A percentile compares a stretch with the other conserved stretches of the same genome.
These are phyloP conservation scores for Nemapogon koenigi DNA, from an alignment of 2,888 invertebrate genomes.

Conservation along the genomic window DNA sequence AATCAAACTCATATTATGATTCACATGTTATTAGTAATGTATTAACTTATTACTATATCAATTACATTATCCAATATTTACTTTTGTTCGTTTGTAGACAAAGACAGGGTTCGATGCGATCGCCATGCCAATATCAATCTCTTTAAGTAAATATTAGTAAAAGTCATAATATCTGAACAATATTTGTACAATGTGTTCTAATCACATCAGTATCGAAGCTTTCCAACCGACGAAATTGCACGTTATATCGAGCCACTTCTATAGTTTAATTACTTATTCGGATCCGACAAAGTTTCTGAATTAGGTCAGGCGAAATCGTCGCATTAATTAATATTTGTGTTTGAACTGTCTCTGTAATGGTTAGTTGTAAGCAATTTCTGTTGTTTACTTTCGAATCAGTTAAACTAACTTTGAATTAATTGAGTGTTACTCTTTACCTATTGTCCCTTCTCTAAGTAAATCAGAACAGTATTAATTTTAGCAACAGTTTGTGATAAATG, in stretches of 20 bases:
- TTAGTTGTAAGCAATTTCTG: conserved; percentile 43
- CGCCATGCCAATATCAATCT: too few relatives aligned
- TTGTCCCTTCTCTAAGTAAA: too few relatives aligned
- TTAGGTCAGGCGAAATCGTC: conserved; percentile 53
- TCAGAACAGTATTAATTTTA: too few relatives aligned
- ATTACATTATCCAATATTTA: too few relatives aligned
- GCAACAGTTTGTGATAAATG: too few relatives aligned
- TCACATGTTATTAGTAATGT: too few relatives aligned
- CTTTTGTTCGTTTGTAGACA: too few relatives aligned
- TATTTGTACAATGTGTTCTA: conserved; percentile 7
- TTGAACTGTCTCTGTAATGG: conserved; percentile 51
- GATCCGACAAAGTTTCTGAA: conserved; percentile 53
- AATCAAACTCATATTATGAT: too few relatives aligned
- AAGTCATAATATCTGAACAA: conserved; percentile 6
- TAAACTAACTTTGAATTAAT: too few relatives aligned
- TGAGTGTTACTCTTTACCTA: too few relatives aligned
- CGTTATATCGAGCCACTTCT: conserved; percentile 25
- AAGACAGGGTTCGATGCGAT: too few relatives aligned
- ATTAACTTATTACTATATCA: too few relatives aligned
- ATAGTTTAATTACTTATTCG: conserved; percentile 56
- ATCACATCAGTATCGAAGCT: conserved; percentile 8
- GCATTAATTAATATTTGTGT: conserved; percentile 61
- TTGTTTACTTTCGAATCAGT: conserved; percentile 39
- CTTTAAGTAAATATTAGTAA: background rate
- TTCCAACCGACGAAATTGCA: conserved; percentile 4